phyloP scores from a whole-genome alignment of 2,797 vertebrate genomes.

The Aselliscus stoliczkanus region DNA sequence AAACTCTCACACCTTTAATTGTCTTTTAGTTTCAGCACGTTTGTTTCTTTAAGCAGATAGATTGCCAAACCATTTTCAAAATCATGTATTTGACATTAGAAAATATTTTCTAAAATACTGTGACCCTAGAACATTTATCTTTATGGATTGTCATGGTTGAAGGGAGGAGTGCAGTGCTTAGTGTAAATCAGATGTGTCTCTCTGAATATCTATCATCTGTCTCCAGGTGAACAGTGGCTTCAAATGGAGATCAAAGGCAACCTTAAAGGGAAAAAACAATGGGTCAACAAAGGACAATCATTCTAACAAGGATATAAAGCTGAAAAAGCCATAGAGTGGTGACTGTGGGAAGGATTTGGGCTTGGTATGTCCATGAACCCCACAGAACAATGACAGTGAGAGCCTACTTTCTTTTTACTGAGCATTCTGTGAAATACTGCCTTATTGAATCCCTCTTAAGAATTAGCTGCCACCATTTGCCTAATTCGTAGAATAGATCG shows the following conservation, averaged over 20 bases:
- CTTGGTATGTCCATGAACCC: background rate
- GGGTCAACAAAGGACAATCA: background rate
- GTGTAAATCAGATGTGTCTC: background rate
- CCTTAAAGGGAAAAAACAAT: background rate
- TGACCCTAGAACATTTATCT: background rate
- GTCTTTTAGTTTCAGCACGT: background rate
- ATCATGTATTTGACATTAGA: background rate
- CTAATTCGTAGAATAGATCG: background rate
- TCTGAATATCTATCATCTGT: background rate
- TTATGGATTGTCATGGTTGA: background rate
- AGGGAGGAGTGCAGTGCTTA: background rate
- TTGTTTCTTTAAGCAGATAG: background rate
- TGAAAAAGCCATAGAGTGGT: background rate
- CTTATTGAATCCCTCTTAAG: background rate
- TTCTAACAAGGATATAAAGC: background rate
- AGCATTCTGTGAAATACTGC: background rate
- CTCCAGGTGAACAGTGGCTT: background rate
- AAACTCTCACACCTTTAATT: background rate
- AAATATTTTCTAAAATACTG: background rate
- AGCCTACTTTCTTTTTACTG: background rate
- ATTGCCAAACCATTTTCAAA: background rate
- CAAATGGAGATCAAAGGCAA: background rate
- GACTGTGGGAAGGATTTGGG: background rate
- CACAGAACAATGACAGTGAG: background rate
- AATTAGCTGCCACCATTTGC: background rate